Evolutionary conservation across 1,140 invertebrate species (phyloP).

Genomic region (Alviniconcha marisindica): DNA sequence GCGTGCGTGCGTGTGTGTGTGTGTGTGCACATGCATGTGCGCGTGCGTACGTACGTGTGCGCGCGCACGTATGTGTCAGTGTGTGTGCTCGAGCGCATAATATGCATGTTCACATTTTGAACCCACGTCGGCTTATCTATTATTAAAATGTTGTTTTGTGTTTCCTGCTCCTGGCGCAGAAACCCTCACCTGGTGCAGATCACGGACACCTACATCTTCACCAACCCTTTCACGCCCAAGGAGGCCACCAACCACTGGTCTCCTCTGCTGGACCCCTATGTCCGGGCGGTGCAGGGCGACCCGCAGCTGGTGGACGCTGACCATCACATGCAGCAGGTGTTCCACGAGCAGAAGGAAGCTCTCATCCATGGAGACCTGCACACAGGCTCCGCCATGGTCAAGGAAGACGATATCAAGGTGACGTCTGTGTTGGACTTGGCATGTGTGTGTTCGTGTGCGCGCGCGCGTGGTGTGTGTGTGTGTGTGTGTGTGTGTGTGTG

Average conservation of each 20-base stretch:
- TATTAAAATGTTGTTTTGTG: not conserved
- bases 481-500: not conserved
- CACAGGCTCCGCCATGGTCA: conserved; percentile 63
- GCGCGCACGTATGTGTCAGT: not conserved
- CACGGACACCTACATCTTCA: conserved; percentile 62
- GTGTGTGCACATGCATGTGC: too few species aligned
- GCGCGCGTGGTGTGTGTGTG: too few species aligned
- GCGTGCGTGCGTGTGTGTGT: too few species aligned
- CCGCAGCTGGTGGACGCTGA: conserved; percentile 45
- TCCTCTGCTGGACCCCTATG: conserved; percentile 43
- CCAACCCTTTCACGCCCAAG: conserved; percentile 51
- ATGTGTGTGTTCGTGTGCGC: not conserved
- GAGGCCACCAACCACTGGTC: conserved; percentile 56
- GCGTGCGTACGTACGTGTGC: too few species aligned
- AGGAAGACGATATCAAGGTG: conserved; percentile 50
- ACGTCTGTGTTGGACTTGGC: too few species aligned
- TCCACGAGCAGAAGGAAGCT: conserved; percentile 64
- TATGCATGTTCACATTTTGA: not conserved
- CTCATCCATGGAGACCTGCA: conserved; percentile 67
- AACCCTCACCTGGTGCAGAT: conserved; percentile 53
- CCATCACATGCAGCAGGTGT: conserved; percentile 54
- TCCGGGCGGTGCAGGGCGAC: conserved; percentile 52
- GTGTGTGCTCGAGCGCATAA: not conserved
- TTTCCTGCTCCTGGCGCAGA: too few species aligned
- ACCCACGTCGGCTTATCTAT: not conserved